Evolutionary conservation across 2,797 vertebrate species (phyloP), one percentile per base, ranked within the genome.

Genomic region (Tolypeutes matacus): DNA sequence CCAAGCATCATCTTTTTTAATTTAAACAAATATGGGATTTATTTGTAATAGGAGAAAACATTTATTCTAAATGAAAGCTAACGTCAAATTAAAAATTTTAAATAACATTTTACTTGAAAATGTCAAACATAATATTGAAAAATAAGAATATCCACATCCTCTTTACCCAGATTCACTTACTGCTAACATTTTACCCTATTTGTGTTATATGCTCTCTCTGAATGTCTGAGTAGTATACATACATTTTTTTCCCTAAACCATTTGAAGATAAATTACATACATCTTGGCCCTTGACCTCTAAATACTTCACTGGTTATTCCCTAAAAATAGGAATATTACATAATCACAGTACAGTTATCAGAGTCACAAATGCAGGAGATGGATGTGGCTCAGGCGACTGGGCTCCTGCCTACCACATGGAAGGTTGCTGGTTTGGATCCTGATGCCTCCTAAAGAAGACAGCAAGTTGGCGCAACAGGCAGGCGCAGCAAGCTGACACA

Each of bases 11-110:
- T 25, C 21, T 53, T 51, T 85, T 92, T 83, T 80, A 65, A 60
- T n/a, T 89, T 93, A 67, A 92, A 83, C 31, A 81, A 91, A 39
- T 27, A 25, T 14, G 23, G 42, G 39, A 65, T 49, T 76, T 49
- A 76, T 83, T 69, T 70, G 34, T 81, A 69, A 82, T 83, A 65
- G 25, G 36, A 83, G 31, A 94, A 90, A 82, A 86, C 17, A 14
- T 69, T 80, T 80, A 80, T 69, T 80, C 10, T 51, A 81, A 93
- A 93, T 7, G 76, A 86, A 69, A 36, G 51, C 62, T 70, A 81
- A 56, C 34, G 7, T 31, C 58, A 86, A 29, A 20, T 76, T 69
- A 65, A 72, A 81, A 88, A 65, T 51, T 58, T n/a, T 27, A 49
- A 84, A 65, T 51, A 53, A 65, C 49, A 39, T 53, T 83, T 69